Conservation (phyloP, 2,113 vertebrate genomes). For the Orycteropus afer region DNA sequence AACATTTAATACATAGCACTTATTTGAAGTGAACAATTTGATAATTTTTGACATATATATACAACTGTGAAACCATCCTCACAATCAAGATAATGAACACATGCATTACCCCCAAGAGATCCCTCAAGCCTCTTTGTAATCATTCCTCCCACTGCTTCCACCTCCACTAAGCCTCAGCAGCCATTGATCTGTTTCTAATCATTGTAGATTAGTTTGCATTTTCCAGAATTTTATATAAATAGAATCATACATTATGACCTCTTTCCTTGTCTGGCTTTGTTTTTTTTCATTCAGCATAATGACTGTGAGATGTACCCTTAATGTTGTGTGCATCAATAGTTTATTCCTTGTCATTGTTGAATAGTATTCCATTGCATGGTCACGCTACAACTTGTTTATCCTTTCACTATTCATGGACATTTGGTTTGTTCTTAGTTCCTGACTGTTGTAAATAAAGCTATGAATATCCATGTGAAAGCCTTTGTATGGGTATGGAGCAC, state of each 20-base stretch:
- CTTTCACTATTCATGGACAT: neutral
- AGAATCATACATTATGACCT: no score
- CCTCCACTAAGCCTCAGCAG: neutral
- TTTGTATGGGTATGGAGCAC: neutral
- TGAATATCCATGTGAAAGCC: neutral
- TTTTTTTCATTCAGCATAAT: neutral
- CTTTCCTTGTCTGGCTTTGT: neutral
- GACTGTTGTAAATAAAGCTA: neutral
- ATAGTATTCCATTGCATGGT: no score
- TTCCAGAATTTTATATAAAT: neutral
- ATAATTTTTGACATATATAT: neutral
- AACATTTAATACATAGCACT: neutral
- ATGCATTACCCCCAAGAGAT: neutral
- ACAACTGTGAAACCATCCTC: neutral
- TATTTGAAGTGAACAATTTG: neutral
- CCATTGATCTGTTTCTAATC: neutral
- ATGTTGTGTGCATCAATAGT: neutral
- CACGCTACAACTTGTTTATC: neutral
- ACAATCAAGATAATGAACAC: neutral
- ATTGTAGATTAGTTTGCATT: neutral
- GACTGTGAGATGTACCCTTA: neutral
- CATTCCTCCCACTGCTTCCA: neutral
- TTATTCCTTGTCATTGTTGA: neutral
- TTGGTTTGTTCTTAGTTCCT: neutral
- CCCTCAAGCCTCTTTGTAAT: neutral